Conservation (phyloP, 2,888 invertebrate species). For the Acleris emargana region DNA sequence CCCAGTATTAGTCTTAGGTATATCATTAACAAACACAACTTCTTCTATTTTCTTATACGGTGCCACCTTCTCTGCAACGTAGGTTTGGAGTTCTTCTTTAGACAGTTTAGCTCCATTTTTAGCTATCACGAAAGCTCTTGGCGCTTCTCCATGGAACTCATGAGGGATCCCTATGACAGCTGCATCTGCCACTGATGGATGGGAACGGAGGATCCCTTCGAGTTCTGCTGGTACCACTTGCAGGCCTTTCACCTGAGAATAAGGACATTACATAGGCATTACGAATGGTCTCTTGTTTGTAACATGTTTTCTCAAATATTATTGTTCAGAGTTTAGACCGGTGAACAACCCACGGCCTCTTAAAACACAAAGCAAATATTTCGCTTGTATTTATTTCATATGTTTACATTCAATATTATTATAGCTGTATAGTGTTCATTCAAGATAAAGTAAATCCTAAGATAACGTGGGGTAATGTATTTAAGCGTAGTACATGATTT, state of each 20-base stretch:
- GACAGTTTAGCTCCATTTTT: conserved; percentile 76
- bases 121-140: conserved; percentile 89
- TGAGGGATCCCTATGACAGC: conserved; percentile 93
- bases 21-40: conserved; percentile 86
- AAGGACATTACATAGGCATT: neutral
- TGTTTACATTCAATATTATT: too few relatives aligned
- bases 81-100: conserved; percentile 75
- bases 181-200: conserved; percentile 91
- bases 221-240: conserved; percentile 96
- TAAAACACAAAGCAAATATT: neutral
- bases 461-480: neutral
- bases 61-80: conserved; percentile 88
- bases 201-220: conserved; percentile 89
- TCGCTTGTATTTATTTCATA: neutral
- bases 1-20: conserved; percentile 91
- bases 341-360: neutral
- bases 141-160: conserved; percentile 88
- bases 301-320: too few relatives aligned
- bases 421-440: neutral
- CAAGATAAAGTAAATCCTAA: neutral
- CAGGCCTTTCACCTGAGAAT: conserved; percentile 85
- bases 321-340: neutral
- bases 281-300: neutral
- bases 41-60: conserved; percentile 89
- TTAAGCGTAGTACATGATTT: neutral